These are phyloP conservation scores for Gymnocheta viridis DNA, from an alignment of 2,888 invertebrate genomes.

Conservation along the genomic window DNA sequence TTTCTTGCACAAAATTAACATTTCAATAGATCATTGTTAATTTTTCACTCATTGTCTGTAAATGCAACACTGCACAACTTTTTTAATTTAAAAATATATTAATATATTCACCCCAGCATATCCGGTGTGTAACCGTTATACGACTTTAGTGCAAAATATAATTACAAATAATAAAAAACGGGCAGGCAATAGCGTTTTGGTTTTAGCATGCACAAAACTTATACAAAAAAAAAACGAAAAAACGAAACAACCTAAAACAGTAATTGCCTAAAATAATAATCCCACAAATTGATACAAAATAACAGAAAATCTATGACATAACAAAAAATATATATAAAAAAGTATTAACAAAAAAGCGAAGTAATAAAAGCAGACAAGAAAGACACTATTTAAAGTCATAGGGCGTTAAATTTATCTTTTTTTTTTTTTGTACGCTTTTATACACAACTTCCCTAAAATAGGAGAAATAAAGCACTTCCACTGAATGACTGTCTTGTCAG, in stretches of 20 bases:
- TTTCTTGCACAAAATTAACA: constrained; percentile 40
- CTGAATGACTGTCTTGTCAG: constrained; percentile 13
- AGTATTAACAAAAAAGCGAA: constrained; percentile 34
- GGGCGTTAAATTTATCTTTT: constrained; percentile 52
- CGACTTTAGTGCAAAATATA: constrained; percentile 1
- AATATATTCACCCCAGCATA: constrained; percentile 44
- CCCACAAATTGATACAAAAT: constrained; percentile 53
- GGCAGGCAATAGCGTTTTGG: neutral
- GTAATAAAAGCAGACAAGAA: constrained; percentile 13
- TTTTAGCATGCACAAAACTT: constrained; percentile 53
- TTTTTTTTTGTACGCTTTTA: neutral
- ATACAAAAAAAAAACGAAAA: too few relatives aligned
- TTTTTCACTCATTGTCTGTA: constrained; percentile 46
- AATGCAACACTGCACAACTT: constrained; percentile 63
- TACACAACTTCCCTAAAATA: constrained; percentile 55
- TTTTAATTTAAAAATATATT: constrained; percentile 23
- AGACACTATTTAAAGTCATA: constrained; percentile 50
- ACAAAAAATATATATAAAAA: constrained; percentile 23
- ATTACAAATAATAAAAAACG: constrained; percentile 1
- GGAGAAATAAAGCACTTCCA: neutral
- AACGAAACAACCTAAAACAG: constrained; percentile 43
- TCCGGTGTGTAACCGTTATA: constrained; percentile 62
- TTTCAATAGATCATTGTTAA: constrained; percentile 55
- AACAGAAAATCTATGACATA: constrained; percentile 37
- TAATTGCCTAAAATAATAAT: constrained; percentile 58